These are phyloP conservation scores for Clangula hyemalis DNA, from an alignment of 2,797 vertebrate genomes.

Conservation along the genomic window DNA sequence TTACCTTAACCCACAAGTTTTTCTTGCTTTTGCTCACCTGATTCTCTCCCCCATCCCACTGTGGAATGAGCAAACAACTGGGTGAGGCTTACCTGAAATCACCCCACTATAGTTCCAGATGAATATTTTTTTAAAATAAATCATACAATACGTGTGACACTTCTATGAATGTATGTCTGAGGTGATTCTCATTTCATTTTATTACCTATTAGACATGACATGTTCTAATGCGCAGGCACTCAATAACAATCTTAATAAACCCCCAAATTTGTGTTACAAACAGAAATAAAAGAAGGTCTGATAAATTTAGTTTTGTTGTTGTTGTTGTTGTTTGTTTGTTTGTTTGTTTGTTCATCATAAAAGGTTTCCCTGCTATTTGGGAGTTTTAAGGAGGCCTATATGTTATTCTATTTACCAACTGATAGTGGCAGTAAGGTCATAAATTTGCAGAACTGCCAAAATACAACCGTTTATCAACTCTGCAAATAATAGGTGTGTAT, in stretches of 20 bases:
- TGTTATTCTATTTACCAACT: background rate
- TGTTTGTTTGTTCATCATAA: fast-evolving
- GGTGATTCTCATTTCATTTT: background rate
- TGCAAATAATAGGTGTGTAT: background rate
- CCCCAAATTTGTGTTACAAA: background rate
- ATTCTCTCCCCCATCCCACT: fast-evolving
- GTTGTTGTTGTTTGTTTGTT: too few relatives aligned
- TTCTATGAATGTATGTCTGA: background rate
- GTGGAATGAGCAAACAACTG: fast-evolving
- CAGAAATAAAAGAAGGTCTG: background rate
- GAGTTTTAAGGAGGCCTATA: fast-evolving
- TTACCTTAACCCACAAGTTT: background rate
- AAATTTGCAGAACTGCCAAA: background rate
- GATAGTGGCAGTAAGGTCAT: background rate
- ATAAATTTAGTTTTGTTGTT: background rate
- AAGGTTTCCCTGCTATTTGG: background rate
- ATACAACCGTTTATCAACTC: background rate
- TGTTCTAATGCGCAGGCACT: background rate
- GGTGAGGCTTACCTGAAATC: background rate
- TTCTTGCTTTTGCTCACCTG: background rate
- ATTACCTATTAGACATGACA: background rate
- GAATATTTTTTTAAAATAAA: background rate
- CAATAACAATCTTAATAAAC: background rate
- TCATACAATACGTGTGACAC: background rate
- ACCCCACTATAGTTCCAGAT: background rate